A percentile compares a stretch with the other conserved stretches of the same genome.
These are phyloP conservation scores for Triplophysa siluroides DNA, from an alignment of 2,113 vertebrate genomes.

Conservation along the genomic window DNA sequence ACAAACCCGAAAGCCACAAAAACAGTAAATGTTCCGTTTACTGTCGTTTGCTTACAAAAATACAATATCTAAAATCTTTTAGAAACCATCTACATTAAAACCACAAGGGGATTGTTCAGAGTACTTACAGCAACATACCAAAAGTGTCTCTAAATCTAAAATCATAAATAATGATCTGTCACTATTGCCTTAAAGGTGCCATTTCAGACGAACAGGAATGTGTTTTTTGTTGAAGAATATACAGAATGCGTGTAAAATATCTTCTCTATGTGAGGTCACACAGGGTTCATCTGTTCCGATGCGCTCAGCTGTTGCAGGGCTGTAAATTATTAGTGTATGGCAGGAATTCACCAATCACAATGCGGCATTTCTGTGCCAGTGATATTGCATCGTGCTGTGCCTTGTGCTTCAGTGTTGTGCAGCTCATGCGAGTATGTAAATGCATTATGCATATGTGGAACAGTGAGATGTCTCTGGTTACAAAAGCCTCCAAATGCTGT, in stretches of 20 bases:
- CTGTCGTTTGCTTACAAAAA: conserved; percentile 11
- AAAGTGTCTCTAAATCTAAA: conserved; percentile 69
- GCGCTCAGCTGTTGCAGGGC: conserved; percentile 12
- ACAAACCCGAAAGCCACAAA: conserved; percentile 1
- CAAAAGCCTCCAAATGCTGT: background rate
- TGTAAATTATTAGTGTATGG: background rate
- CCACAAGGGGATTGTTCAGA: conserved; percentile 69
- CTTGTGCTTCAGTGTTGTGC: conserved; percentile 22
- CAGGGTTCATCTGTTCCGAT: conserved; percentile 16
- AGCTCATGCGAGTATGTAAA: background rate
- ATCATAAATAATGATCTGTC: conserved; percentile 82
- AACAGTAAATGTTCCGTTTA: background rate
- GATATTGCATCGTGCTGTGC: conserved; percentile 13
- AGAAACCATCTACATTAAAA: conserved; percentile 57
- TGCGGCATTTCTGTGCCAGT: background rate
- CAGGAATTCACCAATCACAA: conserved; percentile 7
- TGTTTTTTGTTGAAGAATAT: background rate
- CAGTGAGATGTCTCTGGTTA: background rate
- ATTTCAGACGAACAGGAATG: background rate
- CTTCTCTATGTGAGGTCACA: conserved; percentile 1
- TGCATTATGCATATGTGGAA: background rate
- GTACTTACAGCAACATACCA: conserved; percentile 76
- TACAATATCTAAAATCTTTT: conserved; percentile 15
- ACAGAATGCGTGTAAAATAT: background rate
- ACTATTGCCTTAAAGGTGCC: conserved; percentile 55